Evolutionary conservation across 2,888 invertebrate genomes (phyloP), one percentile per base, ranked within the genome.

Genomic region (Clostera curtula): DNA sequence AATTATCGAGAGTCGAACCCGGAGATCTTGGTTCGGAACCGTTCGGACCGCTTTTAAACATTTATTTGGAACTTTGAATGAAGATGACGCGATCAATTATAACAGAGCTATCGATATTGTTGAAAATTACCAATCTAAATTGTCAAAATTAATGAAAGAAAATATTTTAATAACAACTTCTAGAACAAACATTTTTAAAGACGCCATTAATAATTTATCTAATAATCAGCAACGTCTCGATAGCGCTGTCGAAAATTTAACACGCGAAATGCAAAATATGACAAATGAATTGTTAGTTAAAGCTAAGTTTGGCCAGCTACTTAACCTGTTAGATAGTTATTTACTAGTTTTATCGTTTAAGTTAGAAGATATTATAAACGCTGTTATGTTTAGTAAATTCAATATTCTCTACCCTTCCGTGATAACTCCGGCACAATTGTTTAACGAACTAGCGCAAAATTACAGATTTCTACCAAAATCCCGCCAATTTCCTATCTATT

Each of bases 31-130:
- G 47, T 20, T 49, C 4, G 33, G 34, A 8, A 42, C 36, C 1
- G 24, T 46, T n/a, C 49, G 50, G 2, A 30, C 36, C 4, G 12
- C 38, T 1, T 25, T 37, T 5, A 50, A 49, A 40, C 26, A 35
- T 11, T 26, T 49, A n/a, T 47, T 47, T 21, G 49, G 48, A 1
- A 43, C 49, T 16, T 15, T 49, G 13, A 39, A 49, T 10, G 46
- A 49, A 29, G 22, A 47, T 5, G 46, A 49, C 20, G 46, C 32
- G 7, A 7, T 43, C 0, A 37, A 25, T 15, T 49, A 45, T 22
- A 27, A 49, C 16, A 19, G 35, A 1, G 41, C 45, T 3, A 43
- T 51, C 8, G 11, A 27, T 11, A 13, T 11, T 13, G 1, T 44
- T 9, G 32, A 43, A 20, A 24, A 35, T 17, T 19, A 37, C 2